These are phyloP conservation scores for Trematomus bernacchii DNA, from an alignment of 2,797 vertebrate genomes.

Conservation along the genomic window DNA sequence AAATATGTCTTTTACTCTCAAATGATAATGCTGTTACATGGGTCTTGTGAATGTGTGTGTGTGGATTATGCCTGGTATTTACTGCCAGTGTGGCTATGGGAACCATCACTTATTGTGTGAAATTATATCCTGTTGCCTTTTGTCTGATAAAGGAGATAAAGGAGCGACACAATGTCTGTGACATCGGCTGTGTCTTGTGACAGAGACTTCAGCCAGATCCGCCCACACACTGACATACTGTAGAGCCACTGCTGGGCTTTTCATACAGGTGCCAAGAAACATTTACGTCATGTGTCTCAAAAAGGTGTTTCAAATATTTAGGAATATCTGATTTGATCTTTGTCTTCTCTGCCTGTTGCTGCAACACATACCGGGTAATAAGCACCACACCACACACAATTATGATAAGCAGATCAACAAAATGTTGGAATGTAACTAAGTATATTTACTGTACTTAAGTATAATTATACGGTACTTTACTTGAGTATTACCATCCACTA, in stretches of 20 bases:
- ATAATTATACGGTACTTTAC: too few relatives aligned
- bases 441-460: too few relatives aligned
- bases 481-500: too few relatives aligned
- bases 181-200: constrained; percentile 66
- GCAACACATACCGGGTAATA: constrained; percentile 10
- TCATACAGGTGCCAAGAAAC: constrained; percentile 46
- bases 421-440: neutral
- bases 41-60: constrained; percentile 11
- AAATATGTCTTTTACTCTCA: constrained; percentile 61
- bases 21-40: constrained; percentile 48
- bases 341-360: neutral
- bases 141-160: constrained; percentile 57
- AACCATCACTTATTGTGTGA: constrained; percentile 66
- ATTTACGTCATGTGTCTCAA: constrained; percentile 32
- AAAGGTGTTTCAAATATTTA: constrained; percentile 53
- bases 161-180: constrained; percentile 48
- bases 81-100: constrained; percentile 22
- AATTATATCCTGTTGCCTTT: constrained; percentile 59
- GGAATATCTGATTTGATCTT: constrained; percentile 12
- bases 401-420: constrained; percentile 2
- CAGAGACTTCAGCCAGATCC: constrained; percentile 46
- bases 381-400: neutral
- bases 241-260: constrained; percentile 2
- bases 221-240: constrained; percentile 27
- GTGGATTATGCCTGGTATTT: constrained; percentile 29